phyloP scores from a whole-genome alignment of 1,140 invertebrate species.

The Heliconius melpomene region DNA sequence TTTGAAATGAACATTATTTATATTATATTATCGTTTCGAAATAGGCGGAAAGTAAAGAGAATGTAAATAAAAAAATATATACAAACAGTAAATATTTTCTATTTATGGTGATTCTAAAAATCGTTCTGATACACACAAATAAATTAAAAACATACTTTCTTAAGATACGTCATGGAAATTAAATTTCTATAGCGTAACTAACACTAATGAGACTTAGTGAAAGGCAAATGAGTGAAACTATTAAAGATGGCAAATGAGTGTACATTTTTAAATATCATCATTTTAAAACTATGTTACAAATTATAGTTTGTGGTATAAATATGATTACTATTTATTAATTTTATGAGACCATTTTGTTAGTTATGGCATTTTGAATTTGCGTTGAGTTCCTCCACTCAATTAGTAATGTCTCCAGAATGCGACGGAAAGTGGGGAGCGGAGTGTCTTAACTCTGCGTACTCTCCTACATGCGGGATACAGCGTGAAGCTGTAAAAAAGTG shows the following conservation, averaged over 20 bases:
- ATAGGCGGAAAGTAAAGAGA: background rate
- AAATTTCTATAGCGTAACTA: constrained; percentile 25
- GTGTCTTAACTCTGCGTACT: too few species aligned
- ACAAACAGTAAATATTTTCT: background rate
- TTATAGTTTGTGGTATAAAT: background rate
- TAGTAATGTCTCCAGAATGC: too few species aligned
- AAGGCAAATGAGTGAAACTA: constrained; percentile 22
- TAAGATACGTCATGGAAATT: constrained; percentile 19
- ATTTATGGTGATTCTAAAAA: background rate
- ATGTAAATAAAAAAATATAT: background rate
- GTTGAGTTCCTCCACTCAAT: too few species aligned
- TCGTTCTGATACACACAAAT: background rate
- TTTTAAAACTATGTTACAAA: background rate
- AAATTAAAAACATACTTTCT: constrained; percentile 26
- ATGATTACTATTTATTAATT: background rate
- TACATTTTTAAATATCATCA: background rate
- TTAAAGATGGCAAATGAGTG: background rate
- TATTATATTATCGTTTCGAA: background rate
- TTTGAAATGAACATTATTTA: too few species aligned
- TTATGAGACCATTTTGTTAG: too few species aligned
- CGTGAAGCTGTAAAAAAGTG: too few species aligned
- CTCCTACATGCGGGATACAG: too few species aligned
- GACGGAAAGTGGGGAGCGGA: too few species aligned
- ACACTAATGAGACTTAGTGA: constrained; percentile 19
- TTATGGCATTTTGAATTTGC: too few species aligned